These are phyloP conservation scores for Drosophila merina DNA, from an alignment of 2,888 invertebrate genomes.

Conservation along the genomic window DNA sequence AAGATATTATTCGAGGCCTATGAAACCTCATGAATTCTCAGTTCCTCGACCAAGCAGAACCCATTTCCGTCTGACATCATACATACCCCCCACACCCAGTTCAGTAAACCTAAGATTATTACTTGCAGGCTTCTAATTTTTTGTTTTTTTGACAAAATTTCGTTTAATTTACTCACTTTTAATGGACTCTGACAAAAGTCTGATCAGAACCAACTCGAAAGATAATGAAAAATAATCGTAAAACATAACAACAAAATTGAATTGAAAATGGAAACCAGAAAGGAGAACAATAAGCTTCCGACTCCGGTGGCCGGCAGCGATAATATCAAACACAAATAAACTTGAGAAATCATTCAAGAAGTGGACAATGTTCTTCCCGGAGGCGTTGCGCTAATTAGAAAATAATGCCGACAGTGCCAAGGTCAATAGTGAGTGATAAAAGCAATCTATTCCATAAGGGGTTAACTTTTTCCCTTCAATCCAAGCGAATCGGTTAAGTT, in stretches of 20 bases:
- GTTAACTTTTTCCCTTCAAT: conserved; percentile 2
- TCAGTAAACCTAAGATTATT: conserved; percentile 34
- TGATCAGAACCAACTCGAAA: conserved; percentile 49
- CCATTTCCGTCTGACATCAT: conserved; percentile 47
- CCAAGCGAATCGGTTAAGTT: conserved; percentile 1
- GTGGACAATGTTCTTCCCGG: conserved; percentile 36
- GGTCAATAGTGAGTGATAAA: conserved; percentile 46
- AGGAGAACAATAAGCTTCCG: conserved; percentile 44
- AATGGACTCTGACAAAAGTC: conserved; percentile 59
- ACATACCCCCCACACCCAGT: conserved; percentile 31
- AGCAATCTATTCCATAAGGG: conserved; percentile 31
- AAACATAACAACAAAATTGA: conserved; percentile 22
- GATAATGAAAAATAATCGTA: conserved; percentile 24
- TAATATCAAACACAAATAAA: conserved; percentile 49
- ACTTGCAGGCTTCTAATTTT: conserved; percentile 23
- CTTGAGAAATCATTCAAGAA: conserved; percentile 43
- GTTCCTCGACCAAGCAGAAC: conserved; percentile 34
- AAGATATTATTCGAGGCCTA: conserved; percentile 21
- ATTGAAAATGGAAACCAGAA: conserved; percentile 26
- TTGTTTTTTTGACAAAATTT: conserved; percentile 54
- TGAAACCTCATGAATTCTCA: conserved; percentile 17
- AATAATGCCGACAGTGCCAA: conserved; percentile 59
- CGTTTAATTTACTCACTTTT: conserved; percentile 67
- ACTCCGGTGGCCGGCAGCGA: conserved; percentile 32
- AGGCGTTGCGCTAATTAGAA: conserved; percentile 65